Percentiles rank a stretch among this genome's conserved stretches.
Evolutionary conservation across 2,888 invertebrate genomes (phyloP).

Genomic region (Ochropacha duplaris): DNA sequence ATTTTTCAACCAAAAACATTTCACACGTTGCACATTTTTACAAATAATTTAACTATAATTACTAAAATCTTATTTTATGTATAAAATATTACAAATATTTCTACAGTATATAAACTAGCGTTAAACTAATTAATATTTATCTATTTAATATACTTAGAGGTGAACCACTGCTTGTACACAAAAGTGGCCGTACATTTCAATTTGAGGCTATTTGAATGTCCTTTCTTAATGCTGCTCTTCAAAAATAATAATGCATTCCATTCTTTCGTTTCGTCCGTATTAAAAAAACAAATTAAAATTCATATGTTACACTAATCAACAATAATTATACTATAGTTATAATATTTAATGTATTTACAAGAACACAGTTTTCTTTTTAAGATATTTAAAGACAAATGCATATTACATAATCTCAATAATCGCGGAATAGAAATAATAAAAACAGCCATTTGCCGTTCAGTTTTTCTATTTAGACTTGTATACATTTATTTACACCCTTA

Average conservation of each 20-base stretch:
- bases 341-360: constrained; percentile 23
- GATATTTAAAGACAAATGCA: neutral
- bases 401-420: no score
- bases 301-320: neutral
- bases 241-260: no score
- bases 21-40: neutral
- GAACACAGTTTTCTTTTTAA: constrained; percentile 9
- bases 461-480: no score
- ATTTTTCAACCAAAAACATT: neutral
- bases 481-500: no score
- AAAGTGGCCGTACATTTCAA: neutral
- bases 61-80: constrained; percentile 8
- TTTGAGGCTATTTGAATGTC: neutral
- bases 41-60: neutral
- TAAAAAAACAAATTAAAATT: neutral
- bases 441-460: no score
- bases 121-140: neutral
- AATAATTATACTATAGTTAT: constrained; percentile 5
- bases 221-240: neutral
- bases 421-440: no score
- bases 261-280: no score
- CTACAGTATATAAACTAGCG: constrained; percentile 19
- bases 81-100: constrained; percentile 23
- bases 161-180: neutral
- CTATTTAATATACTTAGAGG: neutral